These are phyloP conservation scores for Beris chalybata DNA, from an alignment of 2,888 invertebrate species.

Conservation along the genomic window DNA sequence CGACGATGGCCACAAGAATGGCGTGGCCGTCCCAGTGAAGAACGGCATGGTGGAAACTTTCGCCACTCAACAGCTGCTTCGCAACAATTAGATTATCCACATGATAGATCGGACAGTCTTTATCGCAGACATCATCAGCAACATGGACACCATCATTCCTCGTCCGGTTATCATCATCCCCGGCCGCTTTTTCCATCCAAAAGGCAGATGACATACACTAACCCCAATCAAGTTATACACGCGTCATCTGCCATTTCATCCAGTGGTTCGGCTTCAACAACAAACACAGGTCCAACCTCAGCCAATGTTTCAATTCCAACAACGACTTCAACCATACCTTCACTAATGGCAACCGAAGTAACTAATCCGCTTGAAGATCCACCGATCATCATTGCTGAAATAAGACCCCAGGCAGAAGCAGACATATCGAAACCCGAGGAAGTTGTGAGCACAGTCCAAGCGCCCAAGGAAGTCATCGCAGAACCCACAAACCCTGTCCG, in stretches of 20 bases:
- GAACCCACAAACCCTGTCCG: neutral
- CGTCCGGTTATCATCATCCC: conserved; percentile 35
- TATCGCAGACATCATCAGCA: conserved; percentile 27
- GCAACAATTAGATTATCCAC: conserved; percentile 13
- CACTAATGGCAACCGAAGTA: conserved; percentile 20
- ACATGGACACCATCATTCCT: conserved; percentile 22
- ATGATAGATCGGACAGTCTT: conserved; percentile 15
- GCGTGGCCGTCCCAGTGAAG: conserved; percentile 41
- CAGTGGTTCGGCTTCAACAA: conserved; percentile 37
- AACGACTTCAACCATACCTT: conserved; percentile 14
- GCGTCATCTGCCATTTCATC: conserved; percentile 42
- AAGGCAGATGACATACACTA: conserved; percentile 51
- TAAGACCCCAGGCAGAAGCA: neutral
- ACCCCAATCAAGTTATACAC: conserved; percentile 49
- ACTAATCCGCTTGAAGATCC: conserved; percentile 3
- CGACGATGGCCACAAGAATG: conserved; percentile 35
- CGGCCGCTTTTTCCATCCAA: conserved; percentile 51
- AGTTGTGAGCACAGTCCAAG: neutral
- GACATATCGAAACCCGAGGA: conserved; percentile 15
- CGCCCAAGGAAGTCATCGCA: neutral
- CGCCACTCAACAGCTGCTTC: neutral
- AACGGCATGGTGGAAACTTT: conserved; percentile 40
- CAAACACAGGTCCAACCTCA: conserved; percentile 15
- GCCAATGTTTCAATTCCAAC: conserved; percentile 3
- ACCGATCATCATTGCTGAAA: conserved; percentile 3